Base-by-base conservation (phyloP, 2,888 invertebrate genomes). In the Eubasilissa splendida region DNA sequence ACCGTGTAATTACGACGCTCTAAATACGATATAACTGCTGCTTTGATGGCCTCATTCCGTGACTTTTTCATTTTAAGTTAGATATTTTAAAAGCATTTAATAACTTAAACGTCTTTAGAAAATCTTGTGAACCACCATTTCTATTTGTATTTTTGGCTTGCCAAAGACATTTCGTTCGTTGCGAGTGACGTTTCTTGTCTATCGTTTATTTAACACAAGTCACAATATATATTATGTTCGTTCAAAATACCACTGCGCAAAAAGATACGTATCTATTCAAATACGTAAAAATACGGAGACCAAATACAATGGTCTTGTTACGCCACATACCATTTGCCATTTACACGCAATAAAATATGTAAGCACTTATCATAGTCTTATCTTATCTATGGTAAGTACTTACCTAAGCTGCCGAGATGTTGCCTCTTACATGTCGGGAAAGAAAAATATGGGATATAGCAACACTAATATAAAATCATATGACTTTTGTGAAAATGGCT, bases 1-100 rank as follows among this genome's bases (percentile, higher is more conserved):
- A 92, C 93, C 85, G 93, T 92, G 87, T 94, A 94, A 85, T 93
- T 93, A 74, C 94, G 91, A 82, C 93, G 91, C 87, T 94, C 93
- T 86, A 94, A 89, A 88, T 94, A 94, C 83, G 92, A 92, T 85
- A 92, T 90, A 85, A 94, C 91, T 83, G 93, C 93, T 84, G 92
- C 92, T 86, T 92, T 93, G 85, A 94, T 92, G 84, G 92, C 90
- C 87, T 94, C 94, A 87, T 90, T 92, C 89, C 92, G 92, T 82
- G 92, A 91, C 85, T 93, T 92, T 90, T 93, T 94, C 87, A 92
- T 91, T 87, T 88, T 90, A 86, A 86, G 86, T 84, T 82, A 53
- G 54, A 78, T 66, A 63, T 63, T 60, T 63, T 58, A 74, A 79
- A 56, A 79, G 74, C 73, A 79, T 87, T 86, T 80, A 86, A 86